Conservation (phyloP, 2,113 vertebrate genomes). For the Pteruthius melanotis region DNA sequence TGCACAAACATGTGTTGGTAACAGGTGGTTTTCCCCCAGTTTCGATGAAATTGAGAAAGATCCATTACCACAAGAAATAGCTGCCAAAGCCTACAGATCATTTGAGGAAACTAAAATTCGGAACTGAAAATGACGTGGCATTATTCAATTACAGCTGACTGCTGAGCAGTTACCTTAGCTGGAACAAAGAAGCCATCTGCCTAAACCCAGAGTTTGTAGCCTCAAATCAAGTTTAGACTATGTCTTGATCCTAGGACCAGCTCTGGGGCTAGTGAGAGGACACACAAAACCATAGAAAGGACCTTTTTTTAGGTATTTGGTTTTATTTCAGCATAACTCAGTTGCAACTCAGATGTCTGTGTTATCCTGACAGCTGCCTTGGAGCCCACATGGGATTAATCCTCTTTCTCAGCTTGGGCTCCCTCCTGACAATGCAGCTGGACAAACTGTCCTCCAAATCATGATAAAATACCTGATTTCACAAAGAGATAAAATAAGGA, state of each 20-base stretch:
- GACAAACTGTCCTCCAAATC: not conserved
- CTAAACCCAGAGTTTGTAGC: not conserved
- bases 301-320: not conserved
- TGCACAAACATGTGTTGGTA: not conserved
- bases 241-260: not conserved
- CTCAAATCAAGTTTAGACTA: not conserved
- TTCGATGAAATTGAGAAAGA: not conserved
- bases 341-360: not conserved
- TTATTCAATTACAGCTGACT: not conserved
- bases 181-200: not conserved
- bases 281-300: not conserved
- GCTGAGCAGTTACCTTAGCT: not conserved
- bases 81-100: not conserved
- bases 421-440: not conserved
- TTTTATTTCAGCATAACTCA: not conserved
- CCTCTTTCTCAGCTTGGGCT: not conserved
- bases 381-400: not conserved
- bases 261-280: not conserved
- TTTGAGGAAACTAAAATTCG: not conserved
- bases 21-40: not conserved
- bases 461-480: not conserved
- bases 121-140: not conserved
- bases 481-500: not conserved
- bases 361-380: not conserved
- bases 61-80: not conserved